These are phyloP conservation scores for Lasioglossum morio DNA, from an alignment of 2,888 invertebrate genomes.

Conservation along the genomic window DNA sequence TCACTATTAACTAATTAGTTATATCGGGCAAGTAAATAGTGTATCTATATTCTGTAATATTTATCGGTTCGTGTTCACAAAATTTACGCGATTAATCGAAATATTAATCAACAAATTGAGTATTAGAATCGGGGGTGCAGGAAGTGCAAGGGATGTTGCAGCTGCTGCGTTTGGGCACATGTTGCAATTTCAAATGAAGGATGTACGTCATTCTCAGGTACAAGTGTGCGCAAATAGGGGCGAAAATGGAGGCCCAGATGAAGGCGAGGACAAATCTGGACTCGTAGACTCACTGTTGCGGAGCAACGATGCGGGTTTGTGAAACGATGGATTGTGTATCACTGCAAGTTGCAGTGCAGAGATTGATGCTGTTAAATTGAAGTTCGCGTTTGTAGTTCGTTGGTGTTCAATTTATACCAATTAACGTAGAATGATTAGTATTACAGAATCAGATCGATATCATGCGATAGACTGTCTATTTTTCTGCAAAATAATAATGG, in stretches of 20 bases:
- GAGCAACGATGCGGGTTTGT: constrained; percentile 9
- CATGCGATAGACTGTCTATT: neutral
- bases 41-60: neutral
- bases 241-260: constrained; percentile 11
- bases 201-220: neutral
- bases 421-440: neutral
- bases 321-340: neutral
- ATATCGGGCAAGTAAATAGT: neutral
- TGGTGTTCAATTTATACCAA: neutral
- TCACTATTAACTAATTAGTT: neutral
- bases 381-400: neutral
- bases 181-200: constrained; percentile 3
- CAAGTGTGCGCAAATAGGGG: constrained; percentile 13
- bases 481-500: neutral
- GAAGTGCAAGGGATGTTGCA: neutral
- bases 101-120: neutral
- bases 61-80: neutral
- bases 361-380: neutral
- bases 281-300: neutral
- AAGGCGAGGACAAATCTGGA: constrained; percentile 18
- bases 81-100: neutral
- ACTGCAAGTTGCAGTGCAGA: neutral
- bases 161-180: neutral
- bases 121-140: neutral
- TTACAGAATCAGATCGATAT: too few relatives aligned